phyloP scores from a whole-genome alignment of 2,797 vertebrate species.

The Eleutherodactylus coqui region DNA sequence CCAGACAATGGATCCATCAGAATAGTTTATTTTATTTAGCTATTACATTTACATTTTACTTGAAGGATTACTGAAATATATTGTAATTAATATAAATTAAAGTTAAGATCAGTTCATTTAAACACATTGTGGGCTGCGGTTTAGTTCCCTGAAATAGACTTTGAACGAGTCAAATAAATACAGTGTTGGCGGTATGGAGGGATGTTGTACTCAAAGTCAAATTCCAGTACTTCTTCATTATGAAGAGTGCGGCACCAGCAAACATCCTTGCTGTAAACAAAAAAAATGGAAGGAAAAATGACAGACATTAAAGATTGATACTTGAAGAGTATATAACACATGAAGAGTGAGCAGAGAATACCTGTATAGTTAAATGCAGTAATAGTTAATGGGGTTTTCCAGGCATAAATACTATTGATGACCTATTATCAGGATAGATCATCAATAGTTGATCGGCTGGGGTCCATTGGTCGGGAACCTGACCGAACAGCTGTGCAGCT shows the following conservation, averaged over 20 bases:
- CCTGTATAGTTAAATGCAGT: not conserved
- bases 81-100: not conserved
- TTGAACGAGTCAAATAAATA: slow-evolving; percentile 10
- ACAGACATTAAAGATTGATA: slow-evolving; percentile 10
- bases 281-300: slow-evolving; percentile 5
- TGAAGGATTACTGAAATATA: not conserved
- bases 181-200: not conserved
- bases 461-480: no score
- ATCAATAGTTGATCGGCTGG: no score
- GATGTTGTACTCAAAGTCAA: not conserved
- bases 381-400: no score
- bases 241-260: slow-evolving; percentile 38
- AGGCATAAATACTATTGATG: no score
- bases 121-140: slow-evolving; percentile 1
- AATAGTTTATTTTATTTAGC: not conserved
- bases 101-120: not conserved
- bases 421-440: no score
- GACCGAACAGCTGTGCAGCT: no score
- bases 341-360: not conserved
- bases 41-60: not conserved
- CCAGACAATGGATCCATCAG: not conserved
- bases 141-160: not conserved
- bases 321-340: no score
- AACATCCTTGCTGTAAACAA: slow-evolving; percentile 42
- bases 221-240: slow-evolving; percentile 24